phyloP scores from a whole-genome alignment of 37 sponge, comb jelly and placozoan genomes.

The Geodia barretti region DNA sequence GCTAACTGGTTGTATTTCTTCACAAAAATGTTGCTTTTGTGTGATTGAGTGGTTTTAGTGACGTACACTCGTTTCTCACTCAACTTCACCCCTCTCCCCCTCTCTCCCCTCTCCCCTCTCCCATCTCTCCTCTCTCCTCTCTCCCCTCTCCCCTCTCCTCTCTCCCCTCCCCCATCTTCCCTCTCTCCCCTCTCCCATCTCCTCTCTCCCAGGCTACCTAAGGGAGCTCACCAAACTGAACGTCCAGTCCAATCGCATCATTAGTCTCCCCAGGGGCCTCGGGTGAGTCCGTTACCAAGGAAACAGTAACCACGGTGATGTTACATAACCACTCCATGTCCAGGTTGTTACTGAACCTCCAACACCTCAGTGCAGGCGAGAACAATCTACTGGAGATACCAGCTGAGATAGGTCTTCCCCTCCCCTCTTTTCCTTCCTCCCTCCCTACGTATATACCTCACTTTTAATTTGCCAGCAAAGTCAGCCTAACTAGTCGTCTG shows the following conservation, averaged over 20 bases:
- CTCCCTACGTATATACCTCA: no score
- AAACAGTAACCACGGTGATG: no score
- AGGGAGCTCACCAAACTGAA: slow-evolving; percentile 78
- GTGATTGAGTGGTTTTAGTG: no score
- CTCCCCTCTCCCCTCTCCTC: not conserved
- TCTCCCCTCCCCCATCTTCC: not conserved
- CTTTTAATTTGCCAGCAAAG: no score
- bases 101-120: not conserved
- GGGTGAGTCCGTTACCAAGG: slow-evolving; percentile 72
- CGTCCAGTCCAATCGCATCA: slow-evolving; percentile 87
- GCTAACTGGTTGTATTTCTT: no score
- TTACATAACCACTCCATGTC: not conserved
- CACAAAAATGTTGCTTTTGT: no score
- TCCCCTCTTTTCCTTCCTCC: no score
- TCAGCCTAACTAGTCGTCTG: no score
- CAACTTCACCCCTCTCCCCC: not conserved
- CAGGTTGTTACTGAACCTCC: slow-evolving; percentile 79
- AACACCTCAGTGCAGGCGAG: slow-evolving; percentile 91
- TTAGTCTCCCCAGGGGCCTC: slow-evolving; percentile 81
- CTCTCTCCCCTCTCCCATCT: no score
- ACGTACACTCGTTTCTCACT: no score
- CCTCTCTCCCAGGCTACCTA: slow-evolving; percentile 78
- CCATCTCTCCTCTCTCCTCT: slow-evolving; percentile 3
- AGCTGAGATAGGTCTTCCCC: slow-evolving; percentile 86
- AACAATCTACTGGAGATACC: slow-evolving; percentile 86